Conservation (phyloP, 1,140 invertebrate genomes). For the Conus ventricosus region DNA sequence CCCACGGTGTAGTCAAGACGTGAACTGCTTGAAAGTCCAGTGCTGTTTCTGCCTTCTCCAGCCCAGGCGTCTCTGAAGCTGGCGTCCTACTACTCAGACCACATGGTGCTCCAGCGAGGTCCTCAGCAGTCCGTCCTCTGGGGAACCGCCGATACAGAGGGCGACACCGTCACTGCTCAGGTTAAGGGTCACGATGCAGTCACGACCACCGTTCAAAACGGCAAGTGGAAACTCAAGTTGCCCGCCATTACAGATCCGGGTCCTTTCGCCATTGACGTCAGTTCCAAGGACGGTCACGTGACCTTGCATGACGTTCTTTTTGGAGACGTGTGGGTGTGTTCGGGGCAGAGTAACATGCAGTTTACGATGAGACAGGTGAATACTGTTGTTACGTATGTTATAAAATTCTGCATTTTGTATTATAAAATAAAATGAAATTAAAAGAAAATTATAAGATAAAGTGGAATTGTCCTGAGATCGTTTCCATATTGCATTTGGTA, state of each 20-base stretch:
- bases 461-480: neutral
- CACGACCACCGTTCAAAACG: constrained; percentile 28
- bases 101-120: constrained; percentile 68
- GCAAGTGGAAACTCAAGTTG: constrained; percentile 47
- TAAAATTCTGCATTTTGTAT: too few relatives aligned
- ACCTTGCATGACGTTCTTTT: constrained; percentile 51
- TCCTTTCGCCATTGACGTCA: constrained; percentile 40
- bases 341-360: constrained; percentile 72
- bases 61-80: constrained; percentile 31
- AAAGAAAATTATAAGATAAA: neutral
- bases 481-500: neutral
- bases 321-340: constrained; percentile 64
- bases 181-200: constrained; percentile 19
- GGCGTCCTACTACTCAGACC: constrained; percentile 56
- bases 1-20: too few relatives aligned
- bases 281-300: constrained; percentile 32
- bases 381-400: neutral
- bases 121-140: constrained; percentile 56
- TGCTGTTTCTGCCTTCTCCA: neutral
- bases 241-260: constrained; percentile 43
- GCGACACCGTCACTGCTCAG: constrained; percentile 41
- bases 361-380: constrained; percentile 43
- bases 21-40: too few relatives aligned
- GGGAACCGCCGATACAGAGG: constrained; percentile 51
- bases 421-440: neutral